Conservation (phyloP, 2,888 invertebrate species). For the Mechanitis mazaeus region DNA sequence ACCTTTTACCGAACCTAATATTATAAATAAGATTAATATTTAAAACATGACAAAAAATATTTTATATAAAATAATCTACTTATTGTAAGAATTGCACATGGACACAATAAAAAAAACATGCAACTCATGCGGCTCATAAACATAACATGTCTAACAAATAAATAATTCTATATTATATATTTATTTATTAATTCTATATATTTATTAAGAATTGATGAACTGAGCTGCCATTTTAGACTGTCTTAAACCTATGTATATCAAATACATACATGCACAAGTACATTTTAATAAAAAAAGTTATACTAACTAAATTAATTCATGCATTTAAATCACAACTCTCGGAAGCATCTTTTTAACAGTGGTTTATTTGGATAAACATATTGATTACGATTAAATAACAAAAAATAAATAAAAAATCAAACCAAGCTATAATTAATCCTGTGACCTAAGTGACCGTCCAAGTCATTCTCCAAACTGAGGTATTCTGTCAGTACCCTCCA, state of each 20-base stretch:
- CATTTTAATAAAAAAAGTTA: conserved; percentile 22
- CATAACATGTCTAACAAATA: too few species aligned
- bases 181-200: too few species aligned
- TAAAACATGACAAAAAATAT: background rate
- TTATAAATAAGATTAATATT: too few species aligned
- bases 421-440: too few species aligned
- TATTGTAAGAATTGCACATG: background rate
- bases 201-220: conserved; percentile 1
- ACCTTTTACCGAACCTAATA: too few species aligned
- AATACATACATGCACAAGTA: conserved; percentile 31
- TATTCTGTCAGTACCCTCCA: too few species aligned
- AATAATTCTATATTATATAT: background rate
- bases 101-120: background rate
- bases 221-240: conserved; percentile 15
- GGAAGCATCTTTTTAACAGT: conserved; percentile 14
- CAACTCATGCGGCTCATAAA: background rate
- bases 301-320: conserved; percentile 21
- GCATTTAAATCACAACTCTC: conserved; percentile 24
- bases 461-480: too few species aligned
- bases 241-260: conserved; percentile 8
- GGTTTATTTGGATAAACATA: background rate
- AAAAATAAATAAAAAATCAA: background rate
- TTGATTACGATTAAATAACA: background rate
- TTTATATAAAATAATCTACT: background rate
- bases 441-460: too few species aligned